phyloP scores from a whole-genome alignment of 2,113 vertebrate genomes.

The Labeo catla region DNA sequence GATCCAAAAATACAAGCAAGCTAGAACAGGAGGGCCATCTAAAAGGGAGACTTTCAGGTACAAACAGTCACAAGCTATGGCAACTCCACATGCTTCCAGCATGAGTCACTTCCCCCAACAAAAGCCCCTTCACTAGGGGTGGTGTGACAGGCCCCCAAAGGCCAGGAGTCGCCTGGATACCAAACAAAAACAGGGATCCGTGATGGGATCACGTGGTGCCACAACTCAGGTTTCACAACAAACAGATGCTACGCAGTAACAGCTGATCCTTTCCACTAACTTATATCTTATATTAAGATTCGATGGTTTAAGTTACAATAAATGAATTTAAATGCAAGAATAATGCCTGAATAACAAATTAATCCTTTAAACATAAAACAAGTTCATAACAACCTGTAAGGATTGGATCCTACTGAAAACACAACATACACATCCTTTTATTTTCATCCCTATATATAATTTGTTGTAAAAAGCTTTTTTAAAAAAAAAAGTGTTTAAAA shows the following conservation, averaged over 20 bases:
- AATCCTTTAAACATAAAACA: not conserved
- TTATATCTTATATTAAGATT: not conserved
- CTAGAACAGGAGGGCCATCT: not conserved
- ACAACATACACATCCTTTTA: too few species aligned
- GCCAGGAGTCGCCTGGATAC: conserved; percentile 77
- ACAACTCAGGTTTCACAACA: conserved; percentile 94
- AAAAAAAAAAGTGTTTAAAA: not conserved
- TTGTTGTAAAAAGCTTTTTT: too few species aligned
- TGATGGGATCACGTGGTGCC: conserved; percentile 81
- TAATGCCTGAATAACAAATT: not conserved
- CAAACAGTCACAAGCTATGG: not conserved
- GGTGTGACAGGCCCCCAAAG: conserved; percentile 26
- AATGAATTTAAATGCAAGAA: not conserved
- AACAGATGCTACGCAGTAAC: conserved; percentile 82
- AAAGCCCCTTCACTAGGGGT: conserved; percentile 45
- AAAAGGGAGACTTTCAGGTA: conserved; percentile 16
- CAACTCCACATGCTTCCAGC: conserved; percentile 9
- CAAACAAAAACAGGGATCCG: conserved; percentile 77
- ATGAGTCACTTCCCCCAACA: conserved; percentile 49
- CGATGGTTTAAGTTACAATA: not conserved
- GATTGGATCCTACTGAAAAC: too few species aligned
- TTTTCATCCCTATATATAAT: too few species aligned
- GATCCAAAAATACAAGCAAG: conserved; percentile 34
- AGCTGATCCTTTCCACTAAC: conserved; percentile 57
- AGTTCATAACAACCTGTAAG: not conserved